Evolutionary conservation across 2,888 invertebrate species (phyloP).

Genomic region (Acleris cristana): DNA sequence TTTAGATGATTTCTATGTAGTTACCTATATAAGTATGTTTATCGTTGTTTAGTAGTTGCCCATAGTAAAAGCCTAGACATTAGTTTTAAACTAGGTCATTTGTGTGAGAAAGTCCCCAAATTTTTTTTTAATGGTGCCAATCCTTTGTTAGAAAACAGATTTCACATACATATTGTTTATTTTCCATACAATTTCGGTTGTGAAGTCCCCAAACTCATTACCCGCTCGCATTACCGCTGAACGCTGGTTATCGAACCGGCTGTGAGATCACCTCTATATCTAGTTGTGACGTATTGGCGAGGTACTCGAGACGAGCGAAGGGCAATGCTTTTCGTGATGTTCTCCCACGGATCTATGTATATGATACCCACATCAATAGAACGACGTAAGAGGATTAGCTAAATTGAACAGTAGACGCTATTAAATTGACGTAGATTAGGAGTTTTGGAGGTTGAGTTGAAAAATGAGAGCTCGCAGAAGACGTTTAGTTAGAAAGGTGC

Average conservation of each 20-base stretch:
- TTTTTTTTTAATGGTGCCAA: too few relatives aligned
- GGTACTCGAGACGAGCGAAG: slow-evolving; percentile 43
- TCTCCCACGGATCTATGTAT: slow-evolving; percentile 18
- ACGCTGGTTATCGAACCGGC: slow-evolving; percentile 56
- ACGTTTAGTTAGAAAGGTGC: too few relatives aligned
- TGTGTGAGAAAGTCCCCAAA: too few relatives aligned
- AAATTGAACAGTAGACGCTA: not conserved
- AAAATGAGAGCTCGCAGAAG: too few relatives aligned
- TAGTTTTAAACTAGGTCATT: too few relatives aligned
- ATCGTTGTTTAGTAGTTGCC: too few relatives aligned
- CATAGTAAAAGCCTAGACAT: too few relatives aligned
- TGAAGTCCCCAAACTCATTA: slow-evolving; percentile 16
- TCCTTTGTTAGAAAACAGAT: not conserved
- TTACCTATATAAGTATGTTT: too few relatives aligned
- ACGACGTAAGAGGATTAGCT: too few relatives aligned
- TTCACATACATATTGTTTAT: not conserved
- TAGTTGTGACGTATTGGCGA: slow-evolving; percentile 67
- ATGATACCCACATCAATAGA: too few relatives aligned
- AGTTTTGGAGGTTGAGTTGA: not conserved
- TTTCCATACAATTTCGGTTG: not conserved
- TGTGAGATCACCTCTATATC: slow-evolving; percentile 80
- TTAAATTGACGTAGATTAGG: not conserved
- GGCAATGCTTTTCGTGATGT: slow-evolving; percentile 50
- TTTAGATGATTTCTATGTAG: too few relatives aligned
- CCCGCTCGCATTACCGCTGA: slow-evolving; percentile 43